Conservation (phyloP, 2,888 invertebrate genomes). For the Oligia strigilis region DNA sequence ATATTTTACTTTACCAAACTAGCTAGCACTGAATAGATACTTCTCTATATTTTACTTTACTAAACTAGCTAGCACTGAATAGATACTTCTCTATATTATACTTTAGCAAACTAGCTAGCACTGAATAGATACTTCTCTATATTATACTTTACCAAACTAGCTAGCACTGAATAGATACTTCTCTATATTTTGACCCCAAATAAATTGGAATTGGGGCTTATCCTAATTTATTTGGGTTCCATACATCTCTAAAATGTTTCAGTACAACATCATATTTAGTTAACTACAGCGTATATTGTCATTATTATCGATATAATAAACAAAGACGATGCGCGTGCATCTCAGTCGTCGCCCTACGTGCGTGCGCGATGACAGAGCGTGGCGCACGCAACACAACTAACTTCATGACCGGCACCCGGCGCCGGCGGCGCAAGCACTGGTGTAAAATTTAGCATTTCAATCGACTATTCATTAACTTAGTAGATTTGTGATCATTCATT, state of each 20-base stretch:
- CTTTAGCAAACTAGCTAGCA: neutral
- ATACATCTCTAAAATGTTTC: neutral
- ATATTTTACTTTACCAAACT: neutral
- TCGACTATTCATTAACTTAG: neutral
- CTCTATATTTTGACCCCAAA: neutral
- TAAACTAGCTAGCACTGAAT: neutral
- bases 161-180: neutral
- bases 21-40: neutral
- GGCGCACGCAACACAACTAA: conserved; percentile 36
- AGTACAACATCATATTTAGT: neutral
- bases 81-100: neutral
- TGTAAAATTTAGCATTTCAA: conserved; percentile 19
- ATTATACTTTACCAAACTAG: neutral
- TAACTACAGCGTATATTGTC: neutral
- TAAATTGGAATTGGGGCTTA: neutral
- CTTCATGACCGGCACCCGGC: conserved; percentile 18
- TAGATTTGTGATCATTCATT: neutral
- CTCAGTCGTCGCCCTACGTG: conserved; percentile 16
- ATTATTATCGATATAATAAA: neutral
- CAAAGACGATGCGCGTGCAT: conserved; percentile 23
- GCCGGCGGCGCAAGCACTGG: neutral
- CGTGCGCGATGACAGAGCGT: conserved; percentile 35
- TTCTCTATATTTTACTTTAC: neutral
- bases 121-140: neutral
- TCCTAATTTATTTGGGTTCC: neutral